phyloP scores from a whole-genome alignment of 2,888 invertebrate genomes.

The Eulithis prunata region DNA sequence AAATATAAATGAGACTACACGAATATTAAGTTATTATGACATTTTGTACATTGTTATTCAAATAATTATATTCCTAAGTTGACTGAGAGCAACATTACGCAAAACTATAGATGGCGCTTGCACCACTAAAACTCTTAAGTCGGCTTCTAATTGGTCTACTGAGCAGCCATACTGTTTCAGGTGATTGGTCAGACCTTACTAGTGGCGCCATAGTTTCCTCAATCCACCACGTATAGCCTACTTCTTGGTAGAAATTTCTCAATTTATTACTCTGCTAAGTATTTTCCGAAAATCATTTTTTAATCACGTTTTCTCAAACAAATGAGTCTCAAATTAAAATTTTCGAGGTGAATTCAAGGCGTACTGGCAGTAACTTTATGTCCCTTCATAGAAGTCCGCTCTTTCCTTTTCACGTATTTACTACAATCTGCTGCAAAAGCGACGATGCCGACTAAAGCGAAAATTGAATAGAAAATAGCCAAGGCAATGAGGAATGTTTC shows the following conservation, averaged over 20 bases:
- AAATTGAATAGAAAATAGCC: conserved; percentile 85
- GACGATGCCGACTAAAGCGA: conserved; percentile 85
- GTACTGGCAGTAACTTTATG: conserved; percentile 85
- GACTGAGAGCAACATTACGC: conserved; percentile 4
- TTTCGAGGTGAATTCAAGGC: conserved; percentile 54
- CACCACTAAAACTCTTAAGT: background rate
- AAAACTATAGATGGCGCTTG: conserved; percentile 11
- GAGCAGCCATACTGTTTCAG: conserved; percentile 10
- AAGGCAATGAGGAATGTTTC: conserved; percentile 85
- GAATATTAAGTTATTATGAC: conserved; percentile 49
- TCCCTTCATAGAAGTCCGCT: conserved; percentile 75
- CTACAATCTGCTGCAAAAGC: conserved; percentile 86
- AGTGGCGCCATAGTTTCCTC: no score
- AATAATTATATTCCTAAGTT: conserved; percentile 4
- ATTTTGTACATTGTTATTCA: conserved; percentile 51
- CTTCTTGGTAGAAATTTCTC: background rate
- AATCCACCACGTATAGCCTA: background rate
- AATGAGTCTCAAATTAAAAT: background rate
- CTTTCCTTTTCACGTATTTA: conserved; percentile 79
- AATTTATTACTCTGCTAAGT: conserved; percentile 16
- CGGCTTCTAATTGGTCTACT: conserved; percentile 9
- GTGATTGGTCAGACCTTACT: background rate
- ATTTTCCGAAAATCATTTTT: conserved; percentile 1
- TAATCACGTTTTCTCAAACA: background rate
- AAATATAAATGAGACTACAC: conserved; percentile 35